A percentile compares a stretch with the other conserved stretches of the same genome.
Conservation (phyloP, 2,797 vertebrate genomes). For the Pygocentrus nattereri region DNA sequence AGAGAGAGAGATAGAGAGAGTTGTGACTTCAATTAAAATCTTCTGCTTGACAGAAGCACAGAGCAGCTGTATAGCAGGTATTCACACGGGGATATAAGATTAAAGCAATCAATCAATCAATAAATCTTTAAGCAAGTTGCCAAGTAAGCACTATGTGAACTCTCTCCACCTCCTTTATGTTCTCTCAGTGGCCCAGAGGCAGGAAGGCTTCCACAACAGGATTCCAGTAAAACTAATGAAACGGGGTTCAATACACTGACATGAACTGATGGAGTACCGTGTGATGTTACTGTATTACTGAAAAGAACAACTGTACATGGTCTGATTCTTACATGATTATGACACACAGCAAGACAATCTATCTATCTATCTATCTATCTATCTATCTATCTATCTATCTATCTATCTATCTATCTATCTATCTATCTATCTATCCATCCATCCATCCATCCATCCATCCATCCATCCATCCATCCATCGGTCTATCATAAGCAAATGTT, state of each 20-base stretch:
- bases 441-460: no score
- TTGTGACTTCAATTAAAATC: constrained; percentile 57
- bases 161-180: constrained; percentile 34
- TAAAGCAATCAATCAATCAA: constrained; percentile 52
- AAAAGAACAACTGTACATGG: background rate
- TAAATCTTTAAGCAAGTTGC: constrained; percentile 53
- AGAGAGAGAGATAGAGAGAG: constrained; percentile 39
- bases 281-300: background rate
- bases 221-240: constrained; percentile 33
- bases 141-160: constrained; percentile 48
- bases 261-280: background rate
- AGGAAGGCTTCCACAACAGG: constrained; percentile 34
- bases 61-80: constrained; percentile 44
- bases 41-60: constrained; percentile 43
- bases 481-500: no score
- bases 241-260: background rate
- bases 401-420: no score
- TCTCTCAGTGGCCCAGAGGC: constrained; percentile 38
- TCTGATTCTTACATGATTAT: background rate
- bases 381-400: background rate
- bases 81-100: constrained; percentile 40
- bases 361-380: background rate
- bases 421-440: no score
- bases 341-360: background rate
- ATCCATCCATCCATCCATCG: no score